Conservation (phyloP, 2,888 invertebrate genomes). For the Acronicta psi region DNA sequence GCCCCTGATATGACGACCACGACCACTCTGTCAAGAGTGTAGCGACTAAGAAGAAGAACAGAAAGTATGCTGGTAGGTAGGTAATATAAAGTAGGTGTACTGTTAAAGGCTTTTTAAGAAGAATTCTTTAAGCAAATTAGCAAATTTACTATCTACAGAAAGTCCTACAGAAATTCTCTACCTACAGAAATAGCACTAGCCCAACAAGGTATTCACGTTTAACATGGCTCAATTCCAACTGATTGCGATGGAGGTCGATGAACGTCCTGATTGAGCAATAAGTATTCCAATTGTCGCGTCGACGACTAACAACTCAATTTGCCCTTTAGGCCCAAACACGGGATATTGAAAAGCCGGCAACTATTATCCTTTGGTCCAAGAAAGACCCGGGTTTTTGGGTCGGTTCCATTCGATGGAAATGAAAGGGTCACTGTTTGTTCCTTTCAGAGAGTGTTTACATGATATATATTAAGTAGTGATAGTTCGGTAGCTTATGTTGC, state of each 20-base stretch:
- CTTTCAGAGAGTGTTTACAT: conserved; percentile 20
- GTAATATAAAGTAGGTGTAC: no score
- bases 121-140: no score
- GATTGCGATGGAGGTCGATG: conserved; percentile 39
- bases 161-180: no score
- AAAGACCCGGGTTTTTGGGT: conserved; percentile 38
- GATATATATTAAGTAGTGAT: conserved; percentile 11
- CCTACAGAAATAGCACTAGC: no score
- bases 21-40: no score
- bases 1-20: no score
- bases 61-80: no score
- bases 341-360: conserved; percentile 58
- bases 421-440: conserved; percentile 45
- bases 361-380: conserved; percentile 48
- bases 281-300: conserved; percentile 57
- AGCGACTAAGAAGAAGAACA: no score
- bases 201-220: conserved; percentile 6
- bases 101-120: no score
- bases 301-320: conserved; percentile 61
- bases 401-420: conserved; percentile 45
- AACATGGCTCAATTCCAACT: conserved; percentile 29
- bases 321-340: conserved; percentile 48
- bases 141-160: no score
- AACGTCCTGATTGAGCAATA: conserved; percentile 55
- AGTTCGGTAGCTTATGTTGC: neutral